Conservation (phyloP, 1,140 invertebrate genomes). For the Fopius arisanus region DNA sequence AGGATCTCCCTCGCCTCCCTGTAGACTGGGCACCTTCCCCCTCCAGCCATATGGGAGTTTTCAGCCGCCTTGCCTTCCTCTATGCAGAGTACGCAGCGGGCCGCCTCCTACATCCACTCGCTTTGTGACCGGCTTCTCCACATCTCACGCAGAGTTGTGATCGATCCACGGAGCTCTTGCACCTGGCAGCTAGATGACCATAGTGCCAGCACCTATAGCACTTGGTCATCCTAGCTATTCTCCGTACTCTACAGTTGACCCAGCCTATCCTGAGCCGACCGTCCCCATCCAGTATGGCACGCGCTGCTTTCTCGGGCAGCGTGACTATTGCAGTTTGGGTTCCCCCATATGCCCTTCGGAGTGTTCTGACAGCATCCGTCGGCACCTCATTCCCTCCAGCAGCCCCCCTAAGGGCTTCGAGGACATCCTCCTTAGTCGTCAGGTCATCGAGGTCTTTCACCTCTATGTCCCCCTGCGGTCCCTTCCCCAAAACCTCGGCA, state of each 20-base stretch:
- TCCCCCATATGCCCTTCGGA: constrained; percentile 28
- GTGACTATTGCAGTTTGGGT: constrained; percentile 22
- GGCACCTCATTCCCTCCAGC: no score
- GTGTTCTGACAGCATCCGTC: constrained; percentile 17
- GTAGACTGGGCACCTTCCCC: not conserved
- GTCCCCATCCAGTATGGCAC: not conserved
- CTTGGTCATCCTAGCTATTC: not conserved
- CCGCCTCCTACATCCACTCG: not conserved
- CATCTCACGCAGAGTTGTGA: constrained; percentile 2
- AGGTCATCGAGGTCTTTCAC: constrained; percentile 31
- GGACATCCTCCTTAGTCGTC: constrained; percentile 29
- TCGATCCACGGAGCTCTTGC: constrained; percentile 15
- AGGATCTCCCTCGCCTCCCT: not conserved
- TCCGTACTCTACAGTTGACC: constrained; percentile 24
- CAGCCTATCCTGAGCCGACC: constrained; percentile 27
- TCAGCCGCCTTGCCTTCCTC: not conserved
- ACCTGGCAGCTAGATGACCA: not conserved
- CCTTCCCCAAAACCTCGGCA: constrained; percentile 27
- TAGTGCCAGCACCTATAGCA: constrained; percentile 35
- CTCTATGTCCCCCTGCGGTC: constrained; percentile 20
- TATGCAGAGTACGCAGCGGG: not conserved
- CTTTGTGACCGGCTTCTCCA: not conserved
- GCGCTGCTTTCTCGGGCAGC: constrained; percentile 23
- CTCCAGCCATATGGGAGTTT: not conserved
- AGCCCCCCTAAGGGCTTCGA: constrained; percentile 10